Conservation (phyloP, 2,888 invertebrate genomes). For the Aleiodes alternator region DNA sequence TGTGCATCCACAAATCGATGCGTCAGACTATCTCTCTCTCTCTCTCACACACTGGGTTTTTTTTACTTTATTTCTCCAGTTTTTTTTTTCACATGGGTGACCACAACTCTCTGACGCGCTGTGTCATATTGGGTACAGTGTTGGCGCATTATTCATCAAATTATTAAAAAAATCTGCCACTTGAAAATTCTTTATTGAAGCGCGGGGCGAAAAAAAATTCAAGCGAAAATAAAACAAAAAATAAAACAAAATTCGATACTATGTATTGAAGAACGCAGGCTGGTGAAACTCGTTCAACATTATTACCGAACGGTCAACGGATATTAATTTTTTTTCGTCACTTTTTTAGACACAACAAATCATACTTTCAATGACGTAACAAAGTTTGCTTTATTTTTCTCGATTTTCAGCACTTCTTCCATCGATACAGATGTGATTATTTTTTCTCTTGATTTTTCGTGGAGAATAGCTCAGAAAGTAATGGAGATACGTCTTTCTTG, state of each 20-base stretch:
- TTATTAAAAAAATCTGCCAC: constrained; percentile 39
- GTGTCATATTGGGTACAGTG: constrained; percentile 6
- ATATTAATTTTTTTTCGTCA: constrained; percentile 19
- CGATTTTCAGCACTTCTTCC: too few species aligned
- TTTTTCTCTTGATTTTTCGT: too few species aligned
- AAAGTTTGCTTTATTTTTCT: too few species aligned
- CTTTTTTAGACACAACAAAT: neutral
- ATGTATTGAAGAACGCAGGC: neutral
- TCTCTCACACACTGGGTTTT: constrained; percentile 1
- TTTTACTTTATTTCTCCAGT: neutral
- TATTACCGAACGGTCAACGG: neutral
- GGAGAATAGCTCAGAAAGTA: too few species aligned
- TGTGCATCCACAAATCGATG: constrained; percentile 26
- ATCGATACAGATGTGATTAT: too few species aligned
- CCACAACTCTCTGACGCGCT: constrained; percentile 1
- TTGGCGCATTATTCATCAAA: constrained; percentile 39
- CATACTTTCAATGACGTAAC: too few species aligned
- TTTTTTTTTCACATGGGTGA: neutral
- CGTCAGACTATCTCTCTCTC: constrained; percentile 1
- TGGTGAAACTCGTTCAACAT: neutral
- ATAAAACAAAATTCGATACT: constrained; percentile 15
- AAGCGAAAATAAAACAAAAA: too few species aligned
- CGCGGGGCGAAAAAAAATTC: neutral
- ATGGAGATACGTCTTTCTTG: too few species aligned
- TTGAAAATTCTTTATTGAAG: constrained; percentile 32